A percentile compares a stretch with the other conserved stretches of the same genome.
These are phyloP conservation scores for Montipora capricornis DNA, from an alignment of 64 coral and sea anemone species.

Conservation along the genomic window DNA sequence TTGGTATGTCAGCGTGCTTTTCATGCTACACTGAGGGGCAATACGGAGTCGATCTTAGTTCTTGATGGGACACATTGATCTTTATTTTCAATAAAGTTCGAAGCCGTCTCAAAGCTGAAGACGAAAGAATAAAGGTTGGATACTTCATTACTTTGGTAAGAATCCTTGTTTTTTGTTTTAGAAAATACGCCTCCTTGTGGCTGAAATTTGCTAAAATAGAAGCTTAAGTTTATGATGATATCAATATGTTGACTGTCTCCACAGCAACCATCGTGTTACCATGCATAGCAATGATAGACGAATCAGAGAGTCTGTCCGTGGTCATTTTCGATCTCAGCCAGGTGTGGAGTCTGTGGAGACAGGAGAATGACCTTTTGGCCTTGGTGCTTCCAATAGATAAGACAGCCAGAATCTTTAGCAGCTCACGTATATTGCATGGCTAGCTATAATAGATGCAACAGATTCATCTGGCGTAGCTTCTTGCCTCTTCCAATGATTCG, in stretches of 20 bases:
- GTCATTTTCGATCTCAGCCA: conserved; percentile 73
- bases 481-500: conserved; percentile 69
- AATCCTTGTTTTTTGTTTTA: conserved; percentile 63
- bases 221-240: not conserved
- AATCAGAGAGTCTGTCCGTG: conserved; percentile 77
- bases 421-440: conserved; percentile 81
- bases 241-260: conserved; percentile 56
- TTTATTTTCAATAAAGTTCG: conserved; percentile 66
- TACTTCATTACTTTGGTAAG: conserved; percentile 42
- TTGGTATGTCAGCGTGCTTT: not conserved
- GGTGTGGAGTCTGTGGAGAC: conserved; percentile 71
- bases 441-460: conserved; percentile 68
- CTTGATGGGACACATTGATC: conserved; percentile 13
- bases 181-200: conserved; percentile 10
- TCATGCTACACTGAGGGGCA: not conserved
- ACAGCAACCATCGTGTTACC: conserved; percentile 82
- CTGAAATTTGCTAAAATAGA: conserved; percentile 22
- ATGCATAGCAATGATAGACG: conserved; percentile 73
- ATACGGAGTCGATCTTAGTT: conserved; percentile 26
- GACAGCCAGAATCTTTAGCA: conserved; percentile 70
- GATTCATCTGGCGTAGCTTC: conserved; percentile 66
- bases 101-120: not conserved
- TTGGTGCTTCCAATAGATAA: conserved; percentile 72
- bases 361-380: conserved; percentile 68
- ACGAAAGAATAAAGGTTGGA: conserved; percentile 34